Conservation (phyloP, 2,113 vertebrate species). For the Peromyscus polionotus region DNA sequence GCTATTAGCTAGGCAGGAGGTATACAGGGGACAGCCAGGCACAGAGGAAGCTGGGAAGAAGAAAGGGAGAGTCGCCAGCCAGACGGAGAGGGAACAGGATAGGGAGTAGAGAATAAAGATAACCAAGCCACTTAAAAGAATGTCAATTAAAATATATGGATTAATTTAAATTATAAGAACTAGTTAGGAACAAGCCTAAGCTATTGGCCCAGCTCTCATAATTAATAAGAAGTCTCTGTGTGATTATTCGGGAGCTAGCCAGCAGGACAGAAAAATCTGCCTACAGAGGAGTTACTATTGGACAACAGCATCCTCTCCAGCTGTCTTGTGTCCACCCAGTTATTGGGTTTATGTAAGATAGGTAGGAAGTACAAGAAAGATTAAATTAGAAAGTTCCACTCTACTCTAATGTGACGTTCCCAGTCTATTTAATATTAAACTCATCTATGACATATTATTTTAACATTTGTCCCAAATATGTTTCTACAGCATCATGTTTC, state of each 20-base stretch:
- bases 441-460: slow-evolving; percentile 8
- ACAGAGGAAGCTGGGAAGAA: neutral
- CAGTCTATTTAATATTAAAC: neutral
- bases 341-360: neutral
- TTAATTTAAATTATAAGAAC: neutral
- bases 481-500: slow-evolving; percentile 26
- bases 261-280: neutral
- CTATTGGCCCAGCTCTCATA: neutral
- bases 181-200: neutral
- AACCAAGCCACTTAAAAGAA: neutral
- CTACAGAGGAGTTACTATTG: neutral
- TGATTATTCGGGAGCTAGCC: neutral
- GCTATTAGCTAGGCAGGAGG: neutral
- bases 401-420: neutral
- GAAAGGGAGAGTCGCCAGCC: neutral
- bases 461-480: slow-evolving; percentile 22
- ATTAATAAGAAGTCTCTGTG: neutral
- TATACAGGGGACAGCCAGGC: neutral
- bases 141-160: neutral
- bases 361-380: neutral
- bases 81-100: neutral
- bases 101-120: neutral
- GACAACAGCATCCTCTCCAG: neutral
- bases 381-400: neutral
- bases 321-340: neutral